Base-by-base conservation (phyloP, 2,888 invertebrate species). In the Amorpha juglandis region DNA sequence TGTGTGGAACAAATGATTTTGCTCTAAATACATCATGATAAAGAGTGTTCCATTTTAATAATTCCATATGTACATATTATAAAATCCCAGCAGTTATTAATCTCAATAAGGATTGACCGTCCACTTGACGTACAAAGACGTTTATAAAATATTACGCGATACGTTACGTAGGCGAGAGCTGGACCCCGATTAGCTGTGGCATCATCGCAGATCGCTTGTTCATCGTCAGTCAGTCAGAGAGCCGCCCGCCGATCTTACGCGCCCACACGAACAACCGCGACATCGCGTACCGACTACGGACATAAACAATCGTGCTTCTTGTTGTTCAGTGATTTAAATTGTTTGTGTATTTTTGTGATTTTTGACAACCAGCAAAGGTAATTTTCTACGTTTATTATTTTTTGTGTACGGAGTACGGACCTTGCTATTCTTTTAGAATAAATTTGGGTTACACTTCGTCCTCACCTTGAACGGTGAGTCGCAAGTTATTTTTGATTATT, bases 401-500 rank as follows among this genome's bases (percentile, higher is more conserved):
- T 47, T 16, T 8, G 12, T 58, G 14, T 70, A 68, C 71, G 27
- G n/a, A n/a, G n/a, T 4, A 27, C 27, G 80, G 83, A 83, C 91
- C 92, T 91, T 92, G 92, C 86, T 89, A 82, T 84, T 77, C 88
- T 83, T 86, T 87, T 87, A 82, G 80, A 79, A 84, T 83, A 83
- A 82, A 91, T 90, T 86, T 90, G 81, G 86, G 87, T 79, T 84
- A 80, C 84, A 86, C 84, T 85, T 79, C 87, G 90, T 88, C 86
- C 86, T 91, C 88, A 83, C 93, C 92, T 92, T 92, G 92, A 86
- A 80, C 83, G 74, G 76, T 76, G 89, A 90, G 84, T 83, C 83
- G 85, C 70, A 71, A 78, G 89, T 87, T 92, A 92, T 93, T 93
- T 92, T 89, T 86, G 80, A 55, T 55, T 47, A 42, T 51, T 63